phyloP scores from a whole-genome alignment of 1,140 invertebrate species.

The Philopotamus ludificatus region DNA sequence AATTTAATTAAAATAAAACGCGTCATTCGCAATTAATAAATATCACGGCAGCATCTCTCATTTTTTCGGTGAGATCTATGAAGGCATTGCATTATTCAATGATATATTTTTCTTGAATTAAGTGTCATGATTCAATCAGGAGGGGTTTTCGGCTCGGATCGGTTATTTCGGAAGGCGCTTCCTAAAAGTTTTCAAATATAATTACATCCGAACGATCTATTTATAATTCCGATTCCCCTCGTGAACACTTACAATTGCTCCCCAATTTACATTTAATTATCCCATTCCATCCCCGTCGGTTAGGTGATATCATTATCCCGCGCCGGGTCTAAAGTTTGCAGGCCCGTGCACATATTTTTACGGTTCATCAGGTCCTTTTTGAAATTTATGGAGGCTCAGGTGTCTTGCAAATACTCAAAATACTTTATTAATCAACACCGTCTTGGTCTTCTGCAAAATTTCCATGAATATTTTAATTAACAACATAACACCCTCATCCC shows the following conservation, averaged over 20 bases:
- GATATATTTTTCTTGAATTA: too few species aligned
- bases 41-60: not conserved
- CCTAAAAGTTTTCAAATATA: not conserved
- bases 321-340: not conserved
- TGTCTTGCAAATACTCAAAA: slow-evolving; percentile 24
- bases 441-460: slow-evolving; percentile 30
- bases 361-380: not conserved
- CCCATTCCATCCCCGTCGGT: not conserved
- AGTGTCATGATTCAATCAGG: slow-evolving; percentile 5
- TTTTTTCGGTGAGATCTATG: too few species aligned
- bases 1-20: slow-evolving; percentile 11
- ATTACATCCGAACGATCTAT: not conserved
- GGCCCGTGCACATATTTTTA: not conserved
- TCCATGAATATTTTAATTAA: slow-evolving; percentile 40
- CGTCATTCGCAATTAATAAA: not conserved
- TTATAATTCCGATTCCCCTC: too few species aligned
- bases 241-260: not conserved
- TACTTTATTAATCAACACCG: slow-evolving; percentile 36
- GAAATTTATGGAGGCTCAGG: slow-evolving; percentile 20
- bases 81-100: too few species aligned
- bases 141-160: too few species aligned
- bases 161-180: not conserved
- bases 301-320: not conserved
- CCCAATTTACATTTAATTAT: not conserved
- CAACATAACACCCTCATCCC: slow-evolving; percentile 11